phyloP scores from a whole-genome alignment of 2,888 invertebrate species.

The Synergus japonicus region DNA sequence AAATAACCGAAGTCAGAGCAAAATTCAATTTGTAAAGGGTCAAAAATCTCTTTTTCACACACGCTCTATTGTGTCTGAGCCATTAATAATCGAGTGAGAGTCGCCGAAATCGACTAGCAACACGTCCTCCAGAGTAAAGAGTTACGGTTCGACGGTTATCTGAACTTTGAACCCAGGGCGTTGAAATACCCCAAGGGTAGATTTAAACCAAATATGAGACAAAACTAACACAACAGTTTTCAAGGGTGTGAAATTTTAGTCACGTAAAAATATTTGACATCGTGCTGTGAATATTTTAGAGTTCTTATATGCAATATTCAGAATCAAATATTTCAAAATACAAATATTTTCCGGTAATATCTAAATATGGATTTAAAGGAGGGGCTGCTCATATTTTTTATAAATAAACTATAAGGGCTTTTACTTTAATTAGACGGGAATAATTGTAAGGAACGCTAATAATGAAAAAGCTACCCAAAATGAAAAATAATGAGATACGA shows the following conservation, averaged over 20 bases:
- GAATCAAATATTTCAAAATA: too few species aligned
- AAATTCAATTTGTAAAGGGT: slow-evolving; percentile 10
- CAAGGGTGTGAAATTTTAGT: slow-evolving; percentile 59
- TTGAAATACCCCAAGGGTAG: slow-evolving; percentile 21
- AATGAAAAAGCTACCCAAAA: too few species aligned
- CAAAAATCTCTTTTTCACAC: slow-evolving; percentile 7
- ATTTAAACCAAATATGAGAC: slow-evolving; percentile 11
- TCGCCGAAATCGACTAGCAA: slow-evolving; percentile 47
- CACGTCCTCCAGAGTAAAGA: slow-evolving; percentile 59
- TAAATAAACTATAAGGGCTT: too few species aligned
- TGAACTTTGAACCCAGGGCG: slow-evolving; percentile 30
- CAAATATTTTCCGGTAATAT: too few species aligned
- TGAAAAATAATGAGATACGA: too few species aligned
- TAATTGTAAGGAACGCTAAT: too few species aligned
- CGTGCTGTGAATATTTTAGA: slow-evolving; percentile 17
- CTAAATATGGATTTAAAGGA: too few species aligned
- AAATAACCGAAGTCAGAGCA: not conserved
- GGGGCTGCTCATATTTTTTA: too few species aligned
- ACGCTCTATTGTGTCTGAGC: not conserved
- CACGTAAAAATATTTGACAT: slow-evolving; percentile 60
- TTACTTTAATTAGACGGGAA: too few species aligned
- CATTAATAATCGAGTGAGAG: slow-evolving; percentile 34
- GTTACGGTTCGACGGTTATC: slow-evolving; percentile 62
- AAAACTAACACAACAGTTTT: slow-evolving; percentile 15
- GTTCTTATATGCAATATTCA: not conserved